A percentile compares a stretch with the other conserved stretches of the same genome.
These are phyloP conservation scores for Bungarus multicinctus DNA, from an alignment of 2,113 vertebrate species.

Conservation along the genomic window DNA sequence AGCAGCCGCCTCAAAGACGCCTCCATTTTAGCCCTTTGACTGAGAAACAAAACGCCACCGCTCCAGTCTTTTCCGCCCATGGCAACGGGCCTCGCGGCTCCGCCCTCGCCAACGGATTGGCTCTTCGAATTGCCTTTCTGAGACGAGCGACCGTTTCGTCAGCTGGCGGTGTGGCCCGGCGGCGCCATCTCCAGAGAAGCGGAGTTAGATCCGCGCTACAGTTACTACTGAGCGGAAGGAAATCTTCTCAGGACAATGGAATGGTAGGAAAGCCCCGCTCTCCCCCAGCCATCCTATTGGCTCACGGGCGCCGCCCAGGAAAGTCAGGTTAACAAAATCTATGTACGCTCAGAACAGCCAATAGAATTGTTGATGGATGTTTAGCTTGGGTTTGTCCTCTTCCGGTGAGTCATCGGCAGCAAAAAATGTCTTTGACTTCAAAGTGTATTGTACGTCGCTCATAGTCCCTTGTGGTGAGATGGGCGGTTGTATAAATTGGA, in stretches of 20 bases:
- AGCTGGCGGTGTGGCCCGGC: not conserved
- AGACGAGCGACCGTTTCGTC: not conserved
- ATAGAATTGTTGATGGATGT: not conserved
- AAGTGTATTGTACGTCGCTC: not conserved
- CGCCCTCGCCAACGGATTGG: not conserved
- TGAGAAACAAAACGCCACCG: not conserved
- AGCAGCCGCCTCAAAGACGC: not conserved
- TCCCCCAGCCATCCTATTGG: not conserved
- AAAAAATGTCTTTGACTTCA: not conserved
- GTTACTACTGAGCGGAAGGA: not conserved
- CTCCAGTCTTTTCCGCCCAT: not conserved
- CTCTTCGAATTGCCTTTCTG: too few species aligned
- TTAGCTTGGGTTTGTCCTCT: not conserved
- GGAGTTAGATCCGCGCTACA: accelerated
- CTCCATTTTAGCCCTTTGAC: not conserved
- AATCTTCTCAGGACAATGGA: not conserved
- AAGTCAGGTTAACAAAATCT: not conserved
- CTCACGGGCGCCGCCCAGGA: too few species aligned
- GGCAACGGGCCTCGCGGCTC: accelerated
- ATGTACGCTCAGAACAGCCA: not conserved
- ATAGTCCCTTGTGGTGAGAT: not conserved
- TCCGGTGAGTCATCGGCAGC: not conserved
- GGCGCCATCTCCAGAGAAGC: not conserved
- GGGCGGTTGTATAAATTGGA: not conserved
- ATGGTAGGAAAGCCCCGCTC: accelerated